Base-by-base conservation (phyloP, 2,113 vertebrate genomes). In the Otolemur garnettii region DNA sequence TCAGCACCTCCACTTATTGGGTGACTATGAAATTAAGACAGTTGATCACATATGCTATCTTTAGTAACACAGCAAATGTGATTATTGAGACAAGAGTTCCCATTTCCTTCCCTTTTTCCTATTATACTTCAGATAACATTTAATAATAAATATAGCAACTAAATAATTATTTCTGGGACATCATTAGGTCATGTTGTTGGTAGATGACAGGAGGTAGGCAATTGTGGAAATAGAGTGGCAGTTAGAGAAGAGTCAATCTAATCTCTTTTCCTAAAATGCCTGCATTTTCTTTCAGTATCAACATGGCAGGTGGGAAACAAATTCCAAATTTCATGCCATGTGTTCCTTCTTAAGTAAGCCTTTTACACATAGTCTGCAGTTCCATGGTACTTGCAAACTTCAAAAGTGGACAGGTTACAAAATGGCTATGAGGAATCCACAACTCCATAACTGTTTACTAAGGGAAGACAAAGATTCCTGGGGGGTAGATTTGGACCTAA, bases 31-130 rank as follows among this genome's bases (percentile, higher is more conserved):
- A 88, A 66, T 84, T 72, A 71, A 80, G 55, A 77, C 33, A 87
- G 35, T 21, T 62, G 35, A 6, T 81, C 85, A 82, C 7, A 57
- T 28, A 69, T 30, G 28, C 69, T 30, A 77, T 74, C 85, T 83
- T 92, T 92, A 88, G 33, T 77, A 74, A 80, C 26, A 72, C 35
- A 45, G 30, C 74, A 90, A 45, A 38, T 93, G 26, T 60, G 7
- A 19, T 81, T 82, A 77, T 3, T 72, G 66, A 95, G 28, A 78
- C n/a, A 38, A 79, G 35, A 92, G 38, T 74, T 92, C 35, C 38
- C 30, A 26, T 95, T 96, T 91, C 22, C 94, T 96, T 91, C 22
- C 35, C 42, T 38, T 84, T 87, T 82, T 68, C 35, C 75, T 90
- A n/a, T 57, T 86, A 57, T 28, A 42, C 5, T 80, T 21, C 62